Percentiles rank a stretch among this genome's conserved stretches.
Conservation (phyloP, 2,888 invertebrate species). For the Cacoxenus indagator region DNA sequence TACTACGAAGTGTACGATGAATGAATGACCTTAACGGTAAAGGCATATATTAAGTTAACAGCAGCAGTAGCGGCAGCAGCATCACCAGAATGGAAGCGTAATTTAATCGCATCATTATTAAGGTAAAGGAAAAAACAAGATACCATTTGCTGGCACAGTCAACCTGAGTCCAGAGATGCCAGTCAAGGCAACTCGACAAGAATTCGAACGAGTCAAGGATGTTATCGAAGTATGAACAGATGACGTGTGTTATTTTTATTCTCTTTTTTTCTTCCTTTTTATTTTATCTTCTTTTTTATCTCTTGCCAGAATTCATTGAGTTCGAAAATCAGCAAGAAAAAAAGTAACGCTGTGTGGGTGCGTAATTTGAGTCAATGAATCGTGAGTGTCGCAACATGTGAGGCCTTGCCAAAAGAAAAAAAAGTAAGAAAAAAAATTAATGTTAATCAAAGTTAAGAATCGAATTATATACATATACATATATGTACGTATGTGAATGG, state of each 20-base stretch:
- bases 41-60: not conserved
- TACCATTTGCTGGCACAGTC: not conserved
- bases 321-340: not conserved
- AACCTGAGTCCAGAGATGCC: not conserved
- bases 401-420: not conserved
- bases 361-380: not conserved
- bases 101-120: not conserved
- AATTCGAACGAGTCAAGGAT: not conserved
- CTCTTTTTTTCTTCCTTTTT: not conserved
- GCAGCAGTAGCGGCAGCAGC: not conserved
- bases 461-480: no score
- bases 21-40: slow-evolving; percentile 8
- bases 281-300: not conserved
- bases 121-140: not conserved
- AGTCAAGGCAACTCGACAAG: not conserved
- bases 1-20: not conserved
- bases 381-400: not conserved
- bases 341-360: not conserved
- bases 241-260: not conserved
- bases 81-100: not conserved
- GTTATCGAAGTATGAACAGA: not conserved
- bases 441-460: no score
- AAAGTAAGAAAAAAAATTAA: not conserved
- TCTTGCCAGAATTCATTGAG: no score
- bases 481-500: no score